These are phyloP conservation scores for Dunckerocampus dactyliophorus DNA, from an alignment of 2,113 vertebrate species.

Conservation along the genomic window DNA sequence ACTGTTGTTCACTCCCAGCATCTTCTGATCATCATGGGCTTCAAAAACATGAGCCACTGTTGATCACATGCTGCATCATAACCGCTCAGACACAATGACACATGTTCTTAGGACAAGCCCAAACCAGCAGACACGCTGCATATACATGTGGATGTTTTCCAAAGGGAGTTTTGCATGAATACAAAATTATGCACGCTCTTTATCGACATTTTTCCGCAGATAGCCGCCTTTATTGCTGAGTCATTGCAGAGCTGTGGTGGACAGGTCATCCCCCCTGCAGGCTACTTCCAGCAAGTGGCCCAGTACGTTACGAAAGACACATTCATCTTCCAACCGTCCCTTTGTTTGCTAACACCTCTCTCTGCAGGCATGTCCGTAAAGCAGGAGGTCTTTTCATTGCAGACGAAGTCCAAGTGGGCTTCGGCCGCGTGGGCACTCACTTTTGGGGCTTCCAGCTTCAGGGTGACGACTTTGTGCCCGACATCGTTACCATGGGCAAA, in stretches of 20 bases:
- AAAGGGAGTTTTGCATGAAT: not conserved
- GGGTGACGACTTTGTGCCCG: slow-evolving; percentile 87
- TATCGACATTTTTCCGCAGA: slow-evolving; percentile 78
- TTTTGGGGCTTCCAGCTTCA: slow-evolving; percentile 97
- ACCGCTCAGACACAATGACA: not conserved
- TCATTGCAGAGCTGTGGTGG: slow-evolving; percentile 98
- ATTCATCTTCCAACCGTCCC: not conserved
- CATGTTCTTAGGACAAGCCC: not conserved
- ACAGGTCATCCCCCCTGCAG: slow-evolving; percentile 91
- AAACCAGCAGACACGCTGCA: not conserved
- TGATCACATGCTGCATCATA: not conserved
- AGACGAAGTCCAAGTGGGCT: slow-evolving; percentile 97
- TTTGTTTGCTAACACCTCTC: not conserved
- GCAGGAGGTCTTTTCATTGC: slow-evolving; percentile 88
- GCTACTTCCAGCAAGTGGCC: slow-evolving; percentile 97
- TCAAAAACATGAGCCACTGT: no score
- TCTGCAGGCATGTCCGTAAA: slow-evolving; percentile 76
- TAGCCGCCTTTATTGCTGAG: slow-evolving; percentile 95
- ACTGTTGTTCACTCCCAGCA: slow-evolving; percentile 7
- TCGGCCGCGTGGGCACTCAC: slow-evolving; percentile 85
- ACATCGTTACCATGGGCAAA: slow-evolving; percentile 98
- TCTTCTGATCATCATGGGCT: not conserved
- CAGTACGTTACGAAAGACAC: slow-evolving; percentile 80
- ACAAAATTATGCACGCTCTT: slow-evolving; percentile 27
- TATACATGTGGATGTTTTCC: not conserved